Base-by-base conservation (phyloP, 1,140 invertebrate species). In the Eueides isabella region DNA sequence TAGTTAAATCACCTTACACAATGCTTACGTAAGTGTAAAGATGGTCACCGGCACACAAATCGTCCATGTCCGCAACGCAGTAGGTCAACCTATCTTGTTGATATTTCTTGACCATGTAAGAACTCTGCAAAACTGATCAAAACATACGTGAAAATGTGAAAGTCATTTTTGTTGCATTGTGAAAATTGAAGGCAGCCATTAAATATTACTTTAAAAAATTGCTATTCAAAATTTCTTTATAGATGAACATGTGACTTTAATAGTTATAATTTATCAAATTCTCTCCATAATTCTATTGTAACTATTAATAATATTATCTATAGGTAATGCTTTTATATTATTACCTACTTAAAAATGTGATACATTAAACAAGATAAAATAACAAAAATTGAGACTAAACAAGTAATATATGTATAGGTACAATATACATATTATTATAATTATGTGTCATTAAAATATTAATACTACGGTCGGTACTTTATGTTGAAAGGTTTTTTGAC, bases 41-140 rank as follows among this genome's bases (percentile, higher is more conserved):
- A 81, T 78, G 76, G 78, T 76, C 75, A 77, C 67, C 75, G 76
- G 71, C 74, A 63, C 66, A 78, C 77, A 81, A 83, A 80, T 78
- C 77, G 76, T 70, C 76, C 71, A 72, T 78, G 71, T 76, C 81
- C 79, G 79, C 65, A 63, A 61, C 48, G 29, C 68, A 80, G 74
- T 80, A 67, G 79, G 76, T 80, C 79, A 80, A 65, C 30, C 29
- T 38, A 74, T 74, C 72, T 75, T 67, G 76, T 78, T 78, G 44
- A 71, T 75, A 65, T 72, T 71, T 71, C 66, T 73, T 71, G 19
- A 48, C 72, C 78, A 77, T 77, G 75, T 72, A 71, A 67, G 68
- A 38, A 26, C 41, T 16, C 5, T 72, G 64, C 48, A 67, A 38
- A 72, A 65, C 7, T n/a, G 55, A 28, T 12, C n/a, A 41, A 73